phyloP scores from a whole-genome alignment of 2,113 vertebrate genomes.

The Sinocyclocheilus maitianheensis region DNA sequence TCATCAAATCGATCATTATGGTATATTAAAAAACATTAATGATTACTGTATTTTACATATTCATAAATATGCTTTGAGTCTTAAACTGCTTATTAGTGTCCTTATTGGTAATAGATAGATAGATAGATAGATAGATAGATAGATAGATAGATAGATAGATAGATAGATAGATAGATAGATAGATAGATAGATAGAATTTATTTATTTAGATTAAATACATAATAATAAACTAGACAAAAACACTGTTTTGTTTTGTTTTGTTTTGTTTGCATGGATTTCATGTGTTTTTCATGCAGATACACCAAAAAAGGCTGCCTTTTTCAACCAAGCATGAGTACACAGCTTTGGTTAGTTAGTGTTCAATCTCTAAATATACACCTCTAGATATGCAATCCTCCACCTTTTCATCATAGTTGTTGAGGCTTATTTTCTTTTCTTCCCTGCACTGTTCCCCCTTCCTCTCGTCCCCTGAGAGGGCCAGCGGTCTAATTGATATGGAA shows the following conservation, averaged over 20 bases:
- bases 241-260: not conserved
- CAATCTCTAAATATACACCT: constrained; percentile 35
- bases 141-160: no score
- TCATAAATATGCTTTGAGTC: no score
- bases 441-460: not conserved
- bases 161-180: no score
- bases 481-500: constrained; percentile 50
- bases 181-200: not conserved
- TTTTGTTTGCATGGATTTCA: not conserved
- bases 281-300: not conserved
- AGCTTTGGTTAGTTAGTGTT: not conserved
- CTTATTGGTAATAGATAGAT: no score
- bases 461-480: constrained; percentile 33
- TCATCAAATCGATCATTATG: no score
- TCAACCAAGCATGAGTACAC: not conserved
- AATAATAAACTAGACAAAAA: not conserved
- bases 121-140: no score
- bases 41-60: no score
- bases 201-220: not conserved
- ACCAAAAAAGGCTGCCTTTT: not conserved
- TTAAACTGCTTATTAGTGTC: no score
- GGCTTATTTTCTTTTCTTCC: constrained; percentile 49
- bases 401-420: constrained; percentile 40
- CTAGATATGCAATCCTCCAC: not conserved
- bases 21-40: no score